Evolutionary conservation across 2,888 invertebrate genomes (phyloP).

Genomic region (Nezara viridula): DNA sequence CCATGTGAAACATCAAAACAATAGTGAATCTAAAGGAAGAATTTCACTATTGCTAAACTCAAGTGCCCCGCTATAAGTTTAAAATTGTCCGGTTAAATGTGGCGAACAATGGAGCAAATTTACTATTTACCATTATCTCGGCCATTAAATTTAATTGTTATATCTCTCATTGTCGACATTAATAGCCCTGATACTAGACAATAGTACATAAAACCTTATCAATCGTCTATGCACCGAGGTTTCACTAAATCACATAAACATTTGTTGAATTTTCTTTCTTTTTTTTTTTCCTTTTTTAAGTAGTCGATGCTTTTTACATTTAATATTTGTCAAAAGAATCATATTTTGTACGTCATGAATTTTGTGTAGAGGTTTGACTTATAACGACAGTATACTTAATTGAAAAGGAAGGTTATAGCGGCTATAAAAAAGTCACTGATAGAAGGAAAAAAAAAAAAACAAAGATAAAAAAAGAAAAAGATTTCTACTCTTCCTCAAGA

Average conservation of each 20-base stretch:
- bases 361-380: constrained; percentile 1
- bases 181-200: constrained; percentile 18
- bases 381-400: constrained; percentile 25
- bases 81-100: constrained; percentile 14
- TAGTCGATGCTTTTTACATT: neutral
- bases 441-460: constrained; percentile 32
- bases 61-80: neutral
- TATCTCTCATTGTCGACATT: constrained; percentile 33
- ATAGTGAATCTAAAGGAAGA: neutral
- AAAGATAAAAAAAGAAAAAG: neutral
- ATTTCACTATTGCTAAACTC: too few species aligned
- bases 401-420: constrained; percentile 48
- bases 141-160: constrained; percentile 33
- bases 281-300: neutral
- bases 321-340: too few species aligned
- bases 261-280: neutral
- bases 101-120: constrained; percentile 25
- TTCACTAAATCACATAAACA: constrained; percentile 12
- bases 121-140: constrained; percentile 36
- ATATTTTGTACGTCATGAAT: neutral
- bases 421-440: constrained; percentile 43
- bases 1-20: neutral
- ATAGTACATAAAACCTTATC: constrained; percentile 43
- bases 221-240: constrained; percentile 33
- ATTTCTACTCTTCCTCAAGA: neutral